phyloP scores from a whole-genome alignment of 2,888 invertebrate genomes.

The Nomada hirtipes region DNA sequence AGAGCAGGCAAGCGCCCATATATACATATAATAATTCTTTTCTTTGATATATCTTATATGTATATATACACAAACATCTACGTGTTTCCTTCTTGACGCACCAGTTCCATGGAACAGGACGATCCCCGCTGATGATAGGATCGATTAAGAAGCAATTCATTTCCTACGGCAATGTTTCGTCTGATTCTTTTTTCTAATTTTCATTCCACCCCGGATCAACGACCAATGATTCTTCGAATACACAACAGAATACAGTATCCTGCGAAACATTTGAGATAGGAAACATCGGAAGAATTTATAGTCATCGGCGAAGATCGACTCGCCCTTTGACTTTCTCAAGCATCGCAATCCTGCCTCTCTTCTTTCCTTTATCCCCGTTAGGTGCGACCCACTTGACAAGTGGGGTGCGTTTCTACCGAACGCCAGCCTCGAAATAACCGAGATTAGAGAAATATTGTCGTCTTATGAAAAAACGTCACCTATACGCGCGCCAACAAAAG shows the following conservation, averaged over 20 bases:
- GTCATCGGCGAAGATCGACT: too few relatives aligned
- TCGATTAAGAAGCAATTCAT: background rate
- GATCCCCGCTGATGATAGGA: background rate
- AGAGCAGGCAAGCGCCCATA: conserved; percentile 67
- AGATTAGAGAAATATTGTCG: conserved; percentile 83
- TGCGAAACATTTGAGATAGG: too few relatives aligned
- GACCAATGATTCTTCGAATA: too few relatives aligned
- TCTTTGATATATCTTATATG: conserved; percentile 46
- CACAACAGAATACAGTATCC: too few relatives aligned
- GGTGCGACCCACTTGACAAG: conserved; percentile 34
- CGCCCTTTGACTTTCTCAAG: too few relatives aligned
- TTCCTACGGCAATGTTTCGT: background rate
- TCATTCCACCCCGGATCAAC: background rate
- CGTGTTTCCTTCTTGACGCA: conserved; percentile 23
- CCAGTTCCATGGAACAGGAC: background rate
- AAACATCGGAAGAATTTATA: too few relatives aligned
- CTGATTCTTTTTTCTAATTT: background rate
- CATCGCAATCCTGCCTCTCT: background rate
- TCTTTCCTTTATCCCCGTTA: conserved; percentile 6
- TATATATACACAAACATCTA: conserved; percentile 17
- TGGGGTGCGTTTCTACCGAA: conserved; percentile 61
- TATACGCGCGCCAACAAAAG: conserved; percentile 80
- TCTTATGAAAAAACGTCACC: conserved; percentile 81
- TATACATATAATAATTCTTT: conserved; percentile 55
- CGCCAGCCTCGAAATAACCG: conserved; percentile 71